Conservation (phyloP, 2,113 vertebrate genomes). For the Holacanthus passer region DNA sequence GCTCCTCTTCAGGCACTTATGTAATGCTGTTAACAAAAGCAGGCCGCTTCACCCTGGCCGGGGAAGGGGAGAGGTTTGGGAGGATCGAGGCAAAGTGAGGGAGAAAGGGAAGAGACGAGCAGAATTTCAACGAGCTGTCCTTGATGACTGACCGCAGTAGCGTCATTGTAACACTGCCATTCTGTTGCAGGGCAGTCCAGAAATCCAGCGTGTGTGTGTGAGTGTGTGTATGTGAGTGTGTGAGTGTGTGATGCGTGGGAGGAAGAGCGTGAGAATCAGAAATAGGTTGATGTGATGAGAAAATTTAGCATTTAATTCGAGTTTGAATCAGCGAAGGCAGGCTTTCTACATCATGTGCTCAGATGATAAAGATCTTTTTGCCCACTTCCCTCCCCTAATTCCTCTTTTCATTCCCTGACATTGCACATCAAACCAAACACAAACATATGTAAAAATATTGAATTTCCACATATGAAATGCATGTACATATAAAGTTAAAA, state of each 20-base stretch:
- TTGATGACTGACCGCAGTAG: constrained; percentile 64
- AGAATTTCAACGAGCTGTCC: constrained; percentile 81
- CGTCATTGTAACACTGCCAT: constrained; percentile 69
- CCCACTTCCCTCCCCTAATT: not conserved
- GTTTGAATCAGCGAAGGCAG: constrained; percentile 23
- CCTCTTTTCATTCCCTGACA: constrained; percentile 28
- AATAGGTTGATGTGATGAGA: constrained; percentile 37
- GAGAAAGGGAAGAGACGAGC: constrained; percentile 60
- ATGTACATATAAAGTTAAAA: too few relatives aligned
- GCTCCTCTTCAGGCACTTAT: constrained; percentile 64
- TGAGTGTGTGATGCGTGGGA: constrained; percentile 15
- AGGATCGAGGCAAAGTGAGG: constrained; percentile 57
- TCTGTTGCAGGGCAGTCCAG: constrained; percentile 50
- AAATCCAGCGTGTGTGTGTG: constrained; percentile 13
- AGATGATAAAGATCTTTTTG: constrained; percentile 36
- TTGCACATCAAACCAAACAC: constrained; percentile 50
- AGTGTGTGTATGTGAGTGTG: constrained; percentile 1
- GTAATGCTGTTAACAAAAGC: constrained; percentile 81
- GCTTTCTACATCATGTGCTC: constrained; percentile 33
- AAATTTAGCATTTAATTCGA: constrained; percentile 36
- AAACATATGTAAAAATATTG: too few relatives aligned
- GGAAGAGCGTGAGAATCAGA: constrained; percentile 23
- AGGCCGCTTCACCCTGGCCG: constrained; percentile 46
- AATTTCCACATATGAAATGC: too few relatives aligned
- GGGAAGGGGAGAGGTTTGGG: constrained; percentile 34